Base-by-base conservation (phyloP, 1,140 invertebrate genomes). In the Brachionus rubens region DNA sequence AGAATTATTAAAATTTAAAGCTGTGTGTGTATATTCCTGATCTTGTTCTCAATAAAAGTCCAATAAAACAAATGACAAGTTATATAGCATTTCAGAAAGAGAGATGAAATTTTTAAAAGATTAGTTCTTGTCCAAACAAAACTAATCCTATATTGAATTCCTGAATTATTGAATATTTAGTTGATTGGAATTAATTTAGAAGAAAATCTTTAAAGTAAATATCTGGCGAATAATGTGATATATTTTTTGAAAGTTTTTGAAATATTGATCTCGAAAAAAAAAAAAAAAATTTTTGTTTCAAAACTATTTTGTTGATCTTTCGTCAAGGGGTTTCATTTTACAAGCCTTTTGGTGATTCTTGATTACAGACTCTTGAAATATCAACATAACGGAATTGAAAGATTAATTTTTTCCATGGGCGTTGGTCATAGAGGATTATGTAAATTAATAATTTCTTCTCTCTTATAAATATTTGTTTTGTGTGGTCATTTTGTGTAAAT, bases 121-220 rank as follows among this genome's bases (percentile, higher is more conserved):
- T 36, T 9, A 5, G 4, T 36, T 9, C 30, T 21, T 59, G 54
- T 59, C 1, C 54, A 59, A 59, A 59, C 54, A 59, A 33, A 19
- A 36, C 54, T 59, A 59, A 59, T 59, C 54, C 54, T 14, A n/a
- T n/a, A 28, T 19, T 19, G 33, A 40, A 40, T 59, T 59, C 30
- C 54, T 59, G 54, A 59, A 59, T 33, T n/a, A 59, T 59, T 59
- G 54, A 59, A 59, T 28, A 43, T 65, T 65, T 28, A 65, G 59
- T 65, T 65, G 59, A 65, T 65, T 65, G 59, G 59, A 65, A 65
- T 65, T 65, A 65, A 65, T 65, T 5, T 30, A 3, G 33, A 33
- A n/a, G 16, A 24, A 43, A 65, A 65, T 65, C 59, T 65, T 19
- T 9, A 43, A 28, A 43, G 40, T 28, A 65, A 65, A 65, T 26